These are phyloP conservation scores for Cryptotis parvus DNA, from an alignment of 2,113 vertebrate genomes.

Conservation along the genomic window DNA sequence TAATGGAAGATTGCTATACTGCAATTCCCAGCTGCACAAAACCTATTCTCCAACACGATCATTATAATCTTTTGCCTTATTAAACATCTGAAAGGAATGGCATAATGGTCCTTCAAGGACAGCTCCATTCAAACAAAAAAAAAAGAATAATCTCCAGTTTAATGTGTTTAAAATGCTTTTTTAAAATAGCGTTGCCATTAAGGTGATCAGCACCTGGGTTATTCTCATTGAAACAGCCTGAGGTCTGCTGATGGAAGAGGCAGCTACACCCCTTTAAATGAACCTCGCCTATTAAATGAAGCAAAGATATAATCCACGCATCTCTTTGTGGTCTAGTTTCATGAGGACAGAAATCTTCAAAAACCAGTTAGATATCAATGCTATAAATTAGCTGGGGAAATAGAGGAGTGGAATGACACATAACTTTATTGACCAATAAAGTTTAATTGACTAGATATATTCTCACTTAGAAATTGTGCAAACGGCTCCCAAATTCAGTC, in stretches of 20 bases:
- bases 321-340: slow-evolving; percentile 20
- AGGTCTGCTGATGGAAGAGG: slow-evolving; percentile 71
- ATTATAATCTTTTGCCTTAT: slow-evolving; percentile 83
- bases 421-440: slow-evolving; percentile 52
- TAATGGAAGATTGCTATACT: slow-evolving; percentile 74
- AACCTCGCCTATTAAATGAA: slow-evolving; percentile 36
- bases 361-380: slow-evolving; percentile 16
- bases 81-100: slow-evolving; percentile 83
- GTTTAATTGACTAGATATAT: slow-evolving; percentile 42
- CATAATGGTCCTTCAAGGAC: slow-evolving; percentile 80
- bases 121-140: slow-evolving; percentile 68
- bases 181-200: slow-evolving; percentile 80
- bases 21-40: slow-evolving; percentile 77
- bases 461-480: slow-evolving; percentile 39
- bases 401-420: not conserved
- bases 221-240: slow-evolving; percentile 57
- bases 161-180: slow-evolving; percentile 81
- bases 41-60: slow-evolving; percentile 79
- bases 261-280: slow-evolving; percentile 23
- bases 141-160: slow-evolving; percentile 76
- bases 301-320: slow-evolving; percentile 34
- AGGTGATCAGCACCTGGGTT: slow-evolving; percentile 71
- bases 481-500: not conserved
- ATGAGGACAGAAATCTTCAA: slow-evolving; percentile 45
- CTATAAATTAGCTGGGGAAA: slow-evolving; percentile 36